Conservation (phyloP, 2,797 vertebrate species). For the Myotis pilosus region DNA sequence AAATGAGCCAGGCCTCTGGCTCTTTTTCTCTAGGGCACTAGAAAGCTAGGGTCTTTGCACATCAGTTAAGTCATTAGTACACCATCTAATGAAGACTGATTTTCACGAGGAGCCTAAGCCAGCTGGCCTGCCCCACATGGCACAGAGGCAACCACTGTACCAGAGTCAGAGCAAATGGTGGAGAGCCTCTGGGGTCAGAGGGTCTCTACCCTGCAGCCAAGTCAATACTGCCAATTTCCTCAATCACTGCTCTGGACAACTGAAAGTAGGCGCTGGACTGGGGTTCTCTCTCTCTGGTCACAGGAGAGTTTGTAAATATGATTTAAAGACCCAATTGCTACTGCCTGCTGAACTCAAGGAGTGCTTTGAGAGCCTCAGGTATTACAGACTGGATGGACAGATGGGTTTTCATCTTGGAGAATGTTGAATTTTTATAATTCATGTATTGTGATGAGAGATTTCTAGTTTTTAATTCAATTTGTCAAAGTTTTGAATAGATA, state of each 20-base stretch:
- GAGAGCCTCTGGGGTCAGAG: neutral
- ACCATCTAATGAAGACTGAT: constrained; percentile 62
- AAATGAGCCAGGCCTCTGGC: constrained; percentile 8
- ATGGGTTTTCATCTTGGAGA: neutral
- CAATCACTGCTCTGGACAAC: neutral
- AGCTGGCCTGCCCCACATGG: constrained; percentile 7
- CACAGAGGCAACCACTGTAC: neutral
- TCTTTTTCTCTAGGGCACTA: constrained; percentile 51
- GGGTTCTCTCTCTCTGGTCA: neutral
- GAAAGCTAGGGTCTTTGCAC: constrained; percentile 65
- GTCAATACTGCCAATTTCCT: constrained; percentile 17
- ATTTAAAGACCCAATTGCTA: constrained; percentile 2
- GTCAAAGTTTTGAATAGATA: neutral
- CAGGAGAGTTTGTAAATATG: constrained; percentile 15
- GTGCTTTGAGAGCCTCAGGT: neutral
- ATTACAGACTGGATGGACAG: neutral
- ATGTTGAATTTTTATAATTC: neutral
- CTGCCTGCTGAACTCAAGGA: neutral
- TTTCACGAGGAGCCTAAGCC: constrained; percentile 56
- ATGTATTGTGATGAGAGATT: neutral
- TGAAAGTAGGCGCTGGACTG: neutral
- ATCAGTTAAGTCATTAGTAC: constrained; percentile 71
- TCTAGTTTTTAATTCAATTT: neutral
- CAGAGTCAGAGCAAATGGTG: constrained; percentile 12
- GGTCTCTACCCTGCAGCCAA: neutral